Conservation (phyloP, 2,113 vertebrate species). For the Aix galericulata region DNA sequence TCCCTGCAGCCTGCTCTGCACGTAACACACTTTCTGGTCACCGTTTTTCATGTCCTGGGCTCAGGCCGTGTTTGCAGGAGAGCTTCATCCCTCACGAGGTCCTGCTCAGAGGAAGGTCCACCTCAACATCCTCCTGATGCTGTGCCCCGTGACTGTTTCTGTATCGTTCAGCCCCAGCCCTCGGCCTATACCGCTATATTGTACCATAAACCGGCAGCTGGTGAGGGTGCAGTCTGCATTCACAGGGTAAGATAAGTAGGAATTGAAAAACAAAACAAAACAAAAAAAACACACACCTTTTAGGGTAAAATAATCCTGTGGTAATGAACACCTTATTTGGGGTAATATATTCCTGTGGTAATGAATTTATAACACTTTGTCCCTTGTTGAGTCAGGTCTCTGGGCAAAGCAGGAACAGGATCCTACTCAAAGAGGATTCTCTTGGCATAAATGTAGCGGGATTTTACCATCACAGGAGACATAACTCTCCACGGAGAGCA, state of each 20-base stretch:
- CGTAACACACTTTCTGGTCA: fast-evolving
- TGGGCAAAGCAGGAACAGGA: constrained; percentile 1
- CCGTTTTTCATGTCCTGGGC: background rate
- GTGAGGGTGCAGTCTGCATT: background rate
- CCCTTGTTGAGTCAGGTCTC: background rate
- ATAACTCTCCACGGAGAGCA: background rate
- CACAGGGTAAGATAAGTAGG: background rate
- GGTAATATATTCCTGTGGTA: background rate
- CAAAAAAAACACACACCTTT: background rate
- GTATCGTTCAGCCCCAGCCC: background rate
- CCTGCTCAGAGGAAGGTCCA: background rate
- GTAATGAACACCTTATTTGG: background rate
- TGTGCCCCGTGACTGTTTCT: background rate
- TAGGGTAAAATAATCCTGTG: background rate
- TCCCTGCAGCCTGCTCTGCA: background rate
- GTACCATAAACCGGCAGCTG: background rate
- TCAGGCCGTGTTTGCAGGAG: background rate
- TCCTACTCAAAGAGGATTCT: background rate
- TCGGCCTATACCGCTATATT: background rate
- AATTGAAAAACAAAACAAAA: background rate
- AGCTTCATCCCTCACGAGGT: background rate
- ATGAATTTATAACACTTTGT: background rate
- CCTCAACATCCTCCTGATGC: background rate
- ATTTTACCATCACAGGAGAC: background rate
- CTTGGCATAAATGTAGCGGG: background rate